Conservation (phyloP, 2,113 vertebrate genomes). For the Malurus cyaneus region DNA sequence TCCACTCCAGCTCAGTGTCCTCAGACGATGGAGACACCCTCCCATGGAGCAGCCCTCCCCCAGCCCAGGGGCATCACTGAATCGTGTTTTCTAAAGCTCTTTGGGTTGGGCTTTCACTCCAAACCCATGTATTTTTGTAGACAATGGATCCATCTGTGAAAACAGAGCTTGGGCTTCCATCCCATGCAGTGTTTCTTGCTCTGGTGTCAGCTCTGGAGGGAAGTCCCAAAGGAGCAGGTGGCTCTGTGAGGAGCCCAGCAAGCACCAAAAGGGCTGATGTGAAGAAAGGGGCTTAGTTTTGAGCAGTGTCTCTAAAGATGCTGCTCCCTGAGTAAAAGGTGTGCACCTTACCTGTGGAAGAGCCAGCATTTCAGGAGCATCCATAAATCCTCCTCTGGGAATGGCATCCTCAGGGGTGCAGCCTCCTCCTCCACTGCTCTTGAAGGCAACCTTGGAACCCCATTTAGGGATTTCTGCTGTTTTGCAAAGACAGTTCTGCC, state of each 20-base stretch:
- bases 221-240: background rate
- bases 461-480: background rate
- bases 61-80: background rate
- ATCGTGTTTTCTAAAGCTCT: background rate
- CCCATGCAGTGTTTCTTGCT: background rate
- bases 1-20: background rate
- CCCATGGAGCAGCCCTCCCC: background rate
- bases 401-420: background rate
- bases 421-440: background rate
- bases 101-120: background rate
- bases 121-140: background rate
- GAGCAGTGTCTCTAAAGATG: background rate
- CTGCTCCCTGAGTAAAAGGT: background rate
- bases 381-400: background rate
- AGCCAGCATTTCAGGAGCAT: background rate
- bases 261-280: background rate
- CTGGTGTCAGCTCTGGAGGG: background rate
- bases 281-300: background rate
- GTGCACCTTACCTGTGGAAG: background rate
- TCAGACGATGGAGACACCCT: background rate
- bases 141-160: background rate
- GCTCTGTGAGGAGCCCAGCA: background rate
- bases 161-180: background rate
- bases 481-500: background rate
- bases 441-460: background rate